These are phyloP conservation scores for Tenthredo livida DNA, from an alignment of 2,888 invertebrate genomes.

Conservation along the genomic window DNA sequence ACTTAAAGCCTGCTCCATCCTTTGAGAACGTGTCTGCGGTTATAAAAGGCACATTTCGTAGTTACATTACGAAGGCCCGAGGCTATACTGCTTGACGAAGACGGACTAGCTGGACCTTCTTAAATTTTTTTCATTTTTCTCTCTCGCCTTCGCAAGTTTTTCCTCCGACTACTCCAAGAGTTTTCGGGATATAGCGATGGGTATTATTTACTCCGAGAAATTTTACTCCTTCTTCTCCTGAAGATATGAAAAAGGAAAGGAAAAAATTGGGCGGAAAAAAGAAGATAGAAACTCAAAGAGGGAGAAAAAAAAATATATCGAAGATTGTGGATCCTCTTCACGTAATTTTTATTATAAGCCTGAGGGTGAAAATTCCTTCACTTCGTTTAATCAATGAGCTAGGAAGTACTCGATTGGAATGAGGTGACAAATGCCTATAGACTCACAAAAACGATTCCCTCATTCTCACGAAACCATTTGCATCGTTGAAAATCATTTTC, in stretches of 20 bases:
- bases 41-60: constrained; percentile 29
- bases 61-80: constrained; percentile 1
- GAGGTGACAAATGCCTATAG: background rate
- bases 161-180: background rate
- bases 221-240: background rate
- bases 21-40: constrained; percentile 14
- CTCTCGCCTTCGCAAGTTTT: background rate
- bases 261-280: background rate
- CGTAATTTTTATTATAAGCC: constrained; percentile 9
- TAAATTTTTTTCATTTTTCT: background rate
- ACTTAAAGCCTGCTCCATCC: background rate
- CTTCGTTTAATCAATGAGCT: constrained; percentile 13
- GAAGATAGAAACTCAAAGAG: background rate
- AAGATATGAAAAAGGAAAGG: background rate
- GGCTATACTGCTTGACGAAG: constrained; percentile 19
- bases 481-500: background rate
- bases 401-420: background rate
- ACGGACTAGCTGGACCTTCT: constrained; percentile 27
- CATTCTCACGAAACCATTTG: background rate
- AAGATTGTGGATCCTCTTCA: background rate
- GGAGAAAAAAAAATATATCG: background rate
- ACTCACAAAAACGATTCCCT: background rate
- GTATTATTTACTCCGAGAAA: background rate
- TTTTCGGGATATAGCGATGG: background rate
- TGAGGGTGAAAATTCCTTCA: background rate